These are phyloP conservation scores for Homarus gammarus DNA, from an alignment of 2,888 invertebrate genomes.

Conservation along the genomic window DNA sequence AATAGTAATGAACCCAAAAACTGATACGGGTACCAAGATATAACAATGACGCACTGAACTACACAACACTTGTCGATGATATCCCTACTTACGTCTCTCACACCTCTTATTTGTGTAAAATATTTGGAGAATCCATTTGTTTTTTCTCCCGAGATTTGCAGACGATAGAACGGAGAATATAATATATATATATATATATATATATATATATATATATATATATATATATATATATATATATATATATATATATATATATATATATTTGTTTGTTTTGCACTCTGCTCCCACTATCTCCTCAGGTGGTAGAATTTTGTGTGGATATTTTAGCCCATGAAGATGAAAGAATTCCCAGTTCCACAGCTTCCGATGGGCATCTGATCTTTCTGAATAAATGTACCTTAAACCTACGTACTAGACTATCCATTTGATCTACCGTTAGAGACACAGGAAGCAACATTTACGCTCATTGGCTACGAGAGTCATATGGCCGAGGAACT, in stretches of 20 bases:
- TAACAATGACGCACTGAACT: conserved; percentile 23
- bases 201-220: no score
- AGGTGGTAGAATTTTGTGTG: neutral
- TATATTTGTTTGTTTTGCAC: conserved; percentile 4
- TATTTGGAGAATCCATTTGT: neutral
- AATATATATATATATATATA: neutral
- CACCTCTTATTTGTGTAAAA: neutral
- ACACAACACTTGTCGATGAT: conserved; percentile 13
- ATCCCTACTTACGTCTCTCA: conserved; percentile 29
- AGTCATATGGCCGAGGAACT: conserved; percentile 62
- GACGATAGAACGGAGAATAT: conserved; percentile 14
- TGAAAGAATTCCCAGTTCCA: conserved; percentile 40
- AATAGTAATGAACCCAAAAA: neutral
- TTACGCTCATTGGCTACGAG: conserved; percentile 59
- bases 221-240: no score
- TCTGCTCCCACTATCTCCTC: neutral
- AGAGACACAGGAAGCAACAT: conserved; percentile 58
- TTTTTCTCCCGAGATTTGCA: neutral
- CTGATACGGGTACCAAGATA: neutral
- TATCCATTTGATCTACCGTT: conserved; percentile 35
- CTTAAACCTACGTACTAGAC: conserved; percentile 35
- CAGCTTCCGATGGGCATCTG: conserved; percentile 23
- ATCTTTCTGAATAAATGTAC: conserved; percentile 21
- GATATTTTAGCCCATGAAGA: conserved; percentile 18
- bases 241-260: neutral